Base-by-base conservation (phyloP, 2,113 vertebrate species). In the Pomatostomus ruficeps region DNA sequence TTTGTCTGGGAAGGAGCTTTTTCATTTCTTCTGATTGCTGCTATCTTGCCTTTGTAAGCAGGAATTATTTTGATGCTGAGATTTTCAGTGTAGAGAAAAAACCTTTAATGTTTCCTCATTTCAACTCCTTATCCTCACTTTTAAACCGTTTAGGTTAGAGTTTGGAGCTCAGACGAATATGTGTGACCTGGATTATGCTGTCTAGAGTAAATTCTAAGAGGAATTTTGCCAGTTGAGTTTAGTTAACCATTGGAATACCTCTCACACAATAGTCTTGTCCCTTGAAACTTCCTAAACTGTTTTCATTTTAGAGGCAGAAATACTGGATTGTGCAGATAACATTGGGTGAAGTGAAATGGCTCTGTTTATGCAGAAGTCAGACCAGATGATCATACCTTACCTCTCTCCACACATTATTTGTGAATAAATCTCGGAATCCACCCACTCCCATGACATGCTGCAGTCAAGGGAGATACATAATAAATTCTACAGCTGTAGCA, bases 61-160 rank as follows among this genome's bases (percentile, higher is more conserved):
- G 83, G 54, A 59, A 33, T 71, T 83, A 92, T 48, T 93, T 74
- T 74, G 74, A 54, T 85, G 63, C 54, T 52, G 77, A 75, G 67
- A 54, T 95, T 92, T 80, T 68, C 75, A 68, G 17, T 46, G 20
- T 43, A 66, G 77, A 61, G 35, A 62, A 62, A 92, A 80, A 75
- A 25, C 52, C 58, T 75, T 62, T 66, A 68, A 54, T 36, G 28
- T 88, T 94, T 71, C 95, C 94, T 93, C 78, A 85, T 91, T 96
- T 96, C 88, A 97, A 94, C 95, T 94, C 72, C 85, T 96, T 96
- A 93, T 96, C 93, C 85, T 94, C 51, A 40, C 42, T 95, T 96
- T 85, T 80, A 96, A 96, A 94, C 8, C 33, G 87, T 94, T 96
- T 95, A 95, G 73, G 80, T 91, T 75, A 58, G 85, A 91, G 78